A percentile compares a stretch with the other conserved stretches of the same genome.
Conservation (phyloP, 2,888 invertebrate species). For the Trichogramma dendrolimi region DNA sequence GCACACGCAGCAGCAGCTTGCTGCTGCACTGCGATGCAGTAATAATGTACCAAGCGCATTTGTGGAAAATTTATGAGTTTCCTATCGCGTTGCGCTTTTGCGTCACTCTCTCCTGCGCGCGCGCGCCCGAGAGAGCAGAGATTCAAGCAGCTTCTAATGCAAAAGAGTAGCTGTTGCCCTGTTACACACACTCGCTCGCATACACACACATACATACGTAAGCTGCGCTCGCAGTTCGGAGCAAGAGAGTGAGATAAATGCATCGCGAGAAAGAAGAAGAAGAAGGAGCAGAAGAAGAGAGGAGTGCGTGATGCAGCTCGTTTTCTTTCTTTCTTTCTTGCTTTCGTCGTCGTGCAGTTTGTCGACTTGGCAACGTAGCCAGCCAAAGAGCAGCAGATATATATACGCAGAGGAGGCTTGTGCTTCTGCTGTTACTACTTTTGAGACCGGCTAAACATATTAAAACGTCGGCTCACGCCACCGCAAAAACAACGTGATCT, state of each 20-base stretch:
- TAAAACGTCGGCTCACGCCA: constrained; percentile 51
- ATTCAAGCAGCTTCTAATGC: too few relatives aligned
- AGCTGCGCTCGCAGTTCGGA: background rate
- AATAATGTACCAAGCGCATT: too few relatives aligned
- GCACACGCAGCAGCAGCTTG: too few relatives aligned
- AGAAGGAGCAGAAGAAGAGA: constrained; percentile 31
- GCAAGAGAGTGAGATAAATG: background rate
- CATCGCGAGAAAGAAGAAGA: constrained; percentile 4
- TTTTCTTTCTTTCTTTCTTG: background rate
- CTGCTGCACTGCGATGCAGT: too few relatives aligned
- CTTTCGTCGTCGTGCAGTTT: background rate
- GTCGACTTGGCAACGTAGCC: constrained; percentile 26
- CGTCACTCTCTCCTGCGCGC: constrained; percentile 2
- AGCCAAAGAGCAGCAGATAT: constrained; percentile 38
- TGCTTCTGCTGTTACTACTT: constrained; percentile 26
- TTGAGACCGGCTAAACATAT: constrained; percentile 47
- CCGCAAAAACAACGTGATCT: constrained; percentile 52
- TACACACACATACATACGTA: background rate
- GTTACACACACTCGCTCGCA: background rate
- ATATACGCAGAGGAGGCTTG: constrained; percentile 41
- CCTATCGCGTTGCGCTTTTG: background rate
- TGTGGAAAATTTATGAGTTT: too few relatives aligned
- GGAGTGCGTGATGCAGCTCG: background rate
- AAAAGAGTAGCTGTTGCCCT: background rate
- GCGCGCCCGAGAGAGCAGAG: constrained; percentile 1